These are phyloP conservation scores for Osmoderma eremita DNA, from an alignment of 2,888 invertebrate genomes.

Conservation along the genomic window DNA sequence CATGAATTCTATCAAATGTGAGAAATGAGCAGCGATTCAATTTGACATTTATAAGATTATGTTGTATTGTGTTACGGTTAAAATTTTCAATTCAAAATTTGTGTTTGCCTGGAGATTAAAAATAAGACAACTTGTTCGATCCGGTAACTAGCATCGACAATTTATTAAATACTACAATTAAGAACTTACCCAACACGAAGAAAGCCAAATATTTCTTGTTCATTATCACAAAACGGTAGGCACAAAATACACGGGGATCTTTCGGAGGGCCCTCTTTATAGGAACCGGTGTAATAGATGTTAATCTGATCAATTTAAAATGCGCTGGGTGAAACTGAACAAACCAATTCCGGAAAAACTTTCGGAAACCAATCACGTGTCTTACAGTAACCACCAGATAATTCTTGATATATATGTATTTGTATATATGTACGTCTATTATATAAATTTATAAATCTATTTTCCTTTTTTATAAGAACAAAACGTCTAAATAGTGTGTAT, in stretches of 20 bases:
- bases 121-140: no score
- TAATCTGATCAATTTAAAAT: conserved; percentile 8
- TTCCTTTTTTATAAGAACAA: no score
- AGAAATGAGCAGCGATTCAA: no score
- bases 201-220: conserved; percentile 22
- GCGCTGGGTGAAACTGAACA: conserved; percentile 19
- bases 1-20: no score
- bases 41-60: no score
- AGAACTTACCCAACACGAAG: conserved; percentile 33
- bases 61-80: no score
- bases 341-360: conserved; percentile 31
- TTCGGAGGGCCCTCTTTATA: not conserved
- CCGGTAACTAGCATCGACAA: no score
- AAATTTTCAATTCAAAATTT: no score
- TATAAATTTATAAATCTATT: no score
- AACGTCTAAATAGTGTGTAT: conserved; percentile 4
- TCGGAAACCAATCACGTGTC: conserved; percentile 25
- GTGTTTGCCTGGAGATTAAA: no score
- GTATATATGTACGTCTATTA: not conserved
- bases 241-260: conserved; percentile 5
- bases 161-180: not conserved
- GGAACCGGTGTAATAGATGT: conserved; percentile 8
- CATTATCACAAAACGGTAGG: conserved; percentile 23
- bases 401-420: conserved; percentile 8
- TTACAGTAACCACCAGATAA: conserved; percentile 6